A percentile compares a stretch with the other conserved stretches of the same genome.
These are phyloP conservation scores for Lerista edwardsae DNA, from an alignment of 2,797 vertebrate genomes.

Conservation along the genomic window DNA sequence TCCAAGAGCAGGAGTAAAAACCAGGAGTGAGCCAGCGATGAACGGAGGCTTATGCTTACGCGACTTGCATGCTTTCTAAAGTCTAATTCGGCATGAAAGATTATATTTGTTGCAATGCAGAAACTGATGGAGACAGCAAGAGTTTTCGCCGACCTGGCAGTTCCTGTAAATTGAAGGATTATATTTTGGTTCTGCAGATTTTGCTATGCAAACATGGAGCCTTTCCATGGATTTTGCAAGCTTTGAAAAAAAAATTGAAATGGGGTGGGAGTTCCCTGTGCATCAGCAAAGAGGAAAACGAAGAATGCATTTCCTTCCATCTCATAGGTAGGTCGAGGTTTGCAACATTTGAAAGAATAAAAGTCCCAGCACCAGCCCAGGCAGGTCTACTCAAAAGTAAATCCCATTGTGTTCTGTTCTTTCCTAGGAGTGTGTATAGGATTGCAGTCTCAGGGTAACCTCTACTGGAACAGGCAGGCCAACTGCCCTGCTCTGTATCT, in stretches of 20 bases:
- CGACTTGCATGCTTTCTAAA: constrained; percentile 13
- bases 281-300: neutral
- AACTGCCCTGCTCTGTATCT: too few relatives aligned
- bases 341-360: constrained; percentile 16
- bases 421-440: too few relatives aligned
- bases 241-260: constrained; percentile 27
- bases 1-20: constrained; percentile 10
- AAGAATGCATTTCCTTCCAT: constrained; percentile 28
- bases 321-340: neutral
- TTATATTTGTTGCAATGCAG: constrained; percentile 39
- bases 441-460: too few relatives aligned
- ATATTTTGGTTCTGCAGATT: constrained; percentile 28
- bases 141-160: constrained; percentile 7
- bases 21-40: neutral
- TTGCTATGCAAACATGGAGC: constrained; percentile 10
- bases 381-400: too few relatives aligned
- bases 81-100: constrained; percentile 36
- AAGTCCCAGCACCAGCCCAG: neutral
- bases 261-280: neutral
- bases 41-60: constrained; percentile 12
- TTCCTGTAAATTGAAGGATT: constrained; percentile 48
- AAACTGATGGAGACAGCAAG: constrained; percentile 12
- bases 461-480: too few relatives aligned
- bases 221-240: constrained; percentile 33
- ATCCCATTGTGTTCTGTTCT: too few relatives aligned